Percentiles rank a stretch among this genome's conserved stretches.
These are phyloP conservation scores for Ruditapes philippinarum DNA, from an alignment of 1,140 invertebrate genomes.

Conservation along the genomic window DNA sequence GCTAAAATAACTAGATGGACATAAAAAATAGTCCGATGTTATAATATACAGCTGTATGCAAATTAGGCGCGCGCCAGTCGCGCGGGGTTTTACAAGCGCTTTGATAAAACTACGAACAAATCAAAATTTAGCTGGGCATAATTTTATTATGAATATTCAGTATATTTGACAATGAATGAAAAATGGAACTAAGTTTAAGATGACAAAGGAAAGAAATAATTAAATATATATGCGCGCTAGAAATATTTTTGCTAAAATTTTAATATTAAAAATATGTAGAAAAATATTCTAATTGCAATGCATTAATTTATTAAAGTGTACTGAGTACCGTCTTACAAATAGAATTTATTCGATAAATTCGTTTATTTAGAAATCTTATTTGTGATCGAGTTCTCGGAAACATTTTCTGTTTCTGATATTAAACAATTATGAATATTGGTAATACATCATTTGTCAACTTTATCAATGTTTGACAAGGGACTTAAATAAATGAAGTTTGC, in stretches of 20 bases:
- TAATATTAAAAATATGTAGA: too few species aligned
- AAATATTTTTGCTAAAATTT: too few species aligned
- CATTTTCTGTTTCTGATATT: too few species aligned
- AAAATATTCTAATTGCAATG: too few species aligned
- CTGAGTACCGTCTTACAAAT: too few species aligned
- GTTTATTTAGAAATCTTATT: too few species aligned
- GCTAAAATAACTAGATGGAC: conserved; percentile 16
- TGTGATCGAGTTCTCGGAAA: too few species aligned
- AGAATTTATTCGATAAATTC: too few species aligned
- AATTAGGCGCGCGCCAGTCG: conserved; percentile 58
- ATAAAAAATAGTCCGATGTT: conserved; percentile 22
- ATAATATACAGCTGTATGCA: conserved; percentile 62
- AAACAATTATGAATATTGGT: conserved; percentile 8
- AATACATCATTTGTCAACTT: neutral
- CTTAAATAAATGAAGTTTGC: neutral
- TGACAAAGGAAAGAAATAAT: too few species aligned
- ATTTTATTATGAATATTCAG: conserved; percentile 44
- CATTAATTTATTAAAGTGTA: too few species aligned
- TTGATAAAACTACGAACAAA: neutral
- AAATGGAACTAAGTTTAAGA: too few species aligned
- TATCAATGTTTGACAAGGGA: conserved; percentile 27
- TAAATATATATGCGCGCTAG: too few species aligned
- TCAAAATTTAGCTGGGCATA: neutral
- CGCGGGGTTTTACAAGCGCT: neutral
- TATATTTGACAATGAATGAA: neutral